These are phyloP conservation scores for Drosophila busckii DNA, from an alignment of 1,140 invertebrate genomes.

Conservation along the genomic window DNA sequence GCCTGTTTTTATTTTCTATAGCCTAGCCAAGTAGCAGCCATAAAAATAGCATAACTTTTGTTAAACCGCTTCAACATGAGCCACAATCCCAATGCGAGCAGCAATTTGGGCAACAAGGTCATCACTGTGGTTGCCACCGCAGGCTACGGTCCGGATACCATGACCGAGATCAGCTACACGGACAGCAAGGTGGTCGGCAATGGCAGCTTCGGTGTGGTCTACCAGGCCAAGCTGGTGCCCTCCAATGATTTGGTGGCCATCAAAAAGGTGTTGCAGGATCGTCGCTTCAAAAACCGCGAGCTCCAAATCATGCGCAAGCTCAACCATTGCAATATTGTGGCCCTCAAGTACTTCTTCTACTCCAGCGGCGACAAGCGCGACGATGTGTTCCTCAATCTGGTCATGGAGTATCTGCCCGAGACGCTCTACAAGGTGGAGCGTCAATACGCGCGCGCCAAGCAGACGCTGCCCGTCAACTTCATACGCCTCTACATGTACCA, in stretches of 20 bases:
- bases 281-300: conserved; percentile 99
- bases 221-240: conserved; percentile 97
- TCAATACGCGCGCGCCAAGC: conserved; percentile 99
- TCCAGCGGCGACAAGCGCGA: conserved; percentile 99
- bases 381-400: conserved; percentile 99
- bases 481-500: conserved; percentile 99
- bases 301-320: conserved; percentile 99
- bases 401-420: conserved; percentile 99
- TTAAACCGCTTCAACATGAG: conserved; percentile 26
- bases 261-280: conserved; percentile 99
- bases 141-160: conserved; percentile 94
- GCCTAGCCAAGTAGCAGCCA: no score
- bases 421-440: conserved; percentile 99
- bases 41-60: not conserved
- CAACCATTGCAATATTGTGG: conserved; percentile 99
- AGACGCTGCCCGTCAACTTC: conserved; percentile 99
- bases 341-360: conserved; percentile 99
- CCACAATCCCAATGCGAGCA: conserved; percentile 4
- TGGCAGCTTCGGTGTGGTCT: conserved; percentile 99
- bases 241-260: conserved; percentile 97
- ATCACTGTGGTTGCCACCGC: conserved; percentile 97
- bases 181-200: conserved; percentile 99
- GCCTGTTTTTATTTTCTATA: conserved; percentile 15
- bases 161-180: conserved; percentile 96
- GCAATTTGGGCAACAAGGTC: conserved; percentile 82